These are phyloP conservation scores for Eupithecia centaureata DNA, from an alignment of 2,888 invertebrate genomes.

Conservation along the genomic window DNA sequence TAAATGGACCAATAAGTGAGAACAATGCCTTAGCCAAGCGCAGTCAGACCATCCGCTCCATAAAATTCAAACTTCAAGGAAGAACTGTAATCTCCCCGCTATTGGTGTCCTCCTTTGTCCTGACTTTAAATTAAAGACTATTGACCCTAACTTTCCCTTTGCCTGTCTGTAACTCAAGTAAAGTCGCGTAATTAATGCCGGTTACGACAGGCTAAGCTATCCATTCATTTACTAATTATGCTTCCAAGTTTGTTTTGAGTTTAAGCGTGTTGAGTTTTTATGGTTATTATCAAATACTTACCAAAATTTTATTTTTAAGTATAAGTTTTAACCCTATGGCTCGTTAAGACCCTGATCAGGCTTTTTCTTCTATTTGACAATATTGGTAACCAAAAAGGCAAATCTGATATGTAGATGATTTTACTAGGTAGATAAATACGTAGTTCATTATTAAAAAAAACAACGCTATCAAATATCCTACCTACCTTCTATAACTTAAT, in stretches of 20 bases:
- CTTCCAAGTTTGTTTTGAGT: background rate
- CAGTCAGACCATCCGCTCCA: slow-evolving; percentile 46
- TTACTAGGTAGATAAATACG: too few species aligned
- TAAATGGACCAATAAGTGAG: background rate
- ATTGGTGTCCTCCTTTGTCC: slow-evolving; percentile 73
- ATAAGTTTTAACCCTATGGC: too few species aligned
- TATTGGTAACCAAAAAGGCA: background rate
- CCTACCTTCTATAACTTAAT: too few species aligned
- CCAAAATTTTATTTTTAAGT: background rate
- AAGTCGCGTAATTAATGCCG: slow-evolving; percentile 48
- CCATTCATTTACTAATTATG: slow-evolving; percentile 12
- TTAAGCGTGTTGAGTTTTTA: background rate
- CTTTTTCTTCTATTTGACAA: too few species aligned
- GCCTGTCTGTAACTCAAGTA: slow-evolving; percentile 55
- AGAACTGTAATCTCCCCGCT: slow-evolving; percentile 68
- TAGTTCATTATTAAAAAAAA: too few species aligned
- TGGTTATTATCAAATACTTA: background rate
- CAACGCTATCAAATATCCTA: too few species aligned
- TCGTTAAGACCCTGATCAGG: too few species aligned
- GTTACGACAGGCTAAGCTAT: slow-evolving; percentile 9
- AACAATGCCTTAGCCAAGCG: background rate
- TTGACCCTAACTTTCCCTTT: slow-evolving; percentile 68
- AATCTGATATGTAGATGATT: too few species aligned
- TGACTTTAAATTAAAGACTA: slow-evolving; percentile 75
- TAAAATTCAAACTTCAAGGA: slow-evolving; percentile 50